Conservation (phyloP, 2,888 invertebrate genomes). For the Acanthosepion esculentum region DNA sequence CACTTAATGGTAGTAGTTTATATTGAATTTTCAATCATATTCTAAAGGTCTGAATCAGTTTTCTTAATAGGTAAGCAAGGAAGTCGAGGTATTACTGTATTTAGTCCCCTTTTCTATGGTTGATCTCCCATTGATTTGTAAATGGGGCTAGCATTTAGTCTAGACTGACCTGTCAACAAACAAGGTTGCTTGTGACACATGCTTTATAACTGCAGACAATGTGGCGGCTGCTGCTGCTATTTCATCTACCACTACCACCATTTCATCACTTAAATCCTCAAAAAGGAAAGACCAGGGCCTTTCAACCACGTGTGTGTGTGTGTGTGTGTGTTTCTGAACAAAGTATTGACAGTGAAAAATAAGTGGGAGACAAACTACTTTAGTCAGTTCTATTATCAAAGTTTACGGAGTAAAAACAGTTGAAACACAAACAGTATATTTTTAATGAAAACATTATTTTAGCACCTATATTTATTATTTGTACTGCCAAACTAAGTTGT, state of each 20-base stretch:
- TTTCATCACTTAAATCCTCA: background rate
- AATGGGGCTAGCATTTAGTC: background rate
- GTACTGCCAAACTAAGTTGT: no score
- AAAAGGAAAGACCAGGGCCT: background rate
- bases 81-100: background rate
- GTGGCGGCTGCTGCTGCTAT: background rate
- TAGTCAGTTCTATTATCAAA: background rate
- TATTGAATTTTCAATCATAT: background rate
- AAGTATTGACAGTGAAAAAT: background rate
- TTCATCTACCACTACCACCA: background rate
- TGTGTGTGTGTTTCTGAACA: background rate
- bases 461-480: no score
- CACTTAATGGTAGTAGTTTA: no score
- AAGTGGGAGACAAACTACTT: background rate
- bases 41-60: background rate
- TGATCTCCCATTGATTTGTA: background rate
- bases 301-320: background rate
- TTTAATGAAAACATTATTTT: background rate
- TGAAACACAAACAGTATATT: background rate
- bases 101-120: background rate
- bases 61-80: background rate
- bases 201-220: background rate
- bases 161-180: background rate
- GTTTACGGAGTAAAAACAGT: background rate
- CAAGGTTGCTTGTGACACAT: background rate